phyloP scores from a whole-genome alignment of 1,140 invertebrate genomes.

The Bacillus rossius region DNA sequence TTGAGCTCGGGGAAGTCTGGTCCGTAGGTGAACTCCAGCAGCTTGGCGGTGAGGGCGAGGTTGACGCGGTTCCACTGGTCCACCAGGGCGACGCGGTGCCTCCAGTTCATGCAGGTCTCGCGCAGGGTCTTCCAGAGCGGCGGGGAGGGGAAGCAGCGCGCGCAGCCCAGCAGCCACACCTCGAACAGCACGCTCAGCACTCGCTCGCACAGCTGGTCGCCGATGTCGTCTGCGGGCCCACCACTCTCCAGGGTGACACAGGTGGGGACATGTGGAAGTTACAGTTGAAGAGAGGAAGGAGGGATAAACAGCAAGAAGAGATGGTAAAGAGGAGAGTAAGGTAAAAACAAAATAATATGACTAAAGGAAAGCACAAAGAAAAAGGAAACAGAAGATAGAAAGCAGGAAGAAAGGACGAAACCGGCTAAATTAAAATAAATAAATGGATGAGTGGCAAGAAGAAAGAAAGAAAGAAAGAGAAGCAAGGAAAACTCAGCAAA shows the following conservation, averaged over 20 bases:
- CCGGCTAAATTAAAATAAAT: too few species aligned
- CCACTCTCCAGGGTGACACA: too few species aligned
- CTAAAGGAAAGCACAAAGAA: too few species aligned
- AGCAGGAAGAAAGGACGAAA: too few species aligned
- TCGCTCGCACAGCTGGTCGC: constrained; percentile 90
- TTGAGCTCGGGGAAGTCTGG: constrained; percentile 79
- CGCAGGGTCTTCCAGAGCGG: constrained; percentile 93
- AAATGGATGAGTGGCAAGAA: too few species aligned
- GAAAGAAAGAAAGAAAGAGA: too few species aligned
- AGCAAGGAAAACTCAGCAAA: too few species aligned
- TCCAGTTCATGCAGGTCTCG: constrained; percentile 88
- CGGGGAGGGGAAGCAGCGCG: constrained; percentile 85
- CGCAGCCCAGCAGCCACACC: constrained; percentile 91
- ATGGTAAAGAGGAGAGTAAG: constrained; percentile 1
- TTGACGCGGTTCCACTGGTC: constrained; percentile 96
- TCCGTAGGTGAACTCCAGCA: constrained; percentile 87
- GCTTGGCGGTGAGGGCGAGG: constrained; percentile 74
- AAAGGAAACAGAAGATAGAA: too few species aligned
- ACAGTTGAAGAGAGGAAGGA: too few species aligned
- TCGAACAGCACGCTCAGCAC: constrained; percentile 92
- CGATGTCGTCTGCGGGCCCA: constrained; percentile 68
- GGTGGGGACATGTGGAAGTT: too few species aligned
- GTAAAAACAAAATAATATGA: neutral
- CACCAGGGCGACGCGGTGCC: constrained; percentile 86
- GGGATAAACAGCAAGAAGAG: too few species aligned